Evolutionary conservation across 1,140 invertebrate species (phyloP).

Genomic region (Rhyacophila brunnea): DNA sequence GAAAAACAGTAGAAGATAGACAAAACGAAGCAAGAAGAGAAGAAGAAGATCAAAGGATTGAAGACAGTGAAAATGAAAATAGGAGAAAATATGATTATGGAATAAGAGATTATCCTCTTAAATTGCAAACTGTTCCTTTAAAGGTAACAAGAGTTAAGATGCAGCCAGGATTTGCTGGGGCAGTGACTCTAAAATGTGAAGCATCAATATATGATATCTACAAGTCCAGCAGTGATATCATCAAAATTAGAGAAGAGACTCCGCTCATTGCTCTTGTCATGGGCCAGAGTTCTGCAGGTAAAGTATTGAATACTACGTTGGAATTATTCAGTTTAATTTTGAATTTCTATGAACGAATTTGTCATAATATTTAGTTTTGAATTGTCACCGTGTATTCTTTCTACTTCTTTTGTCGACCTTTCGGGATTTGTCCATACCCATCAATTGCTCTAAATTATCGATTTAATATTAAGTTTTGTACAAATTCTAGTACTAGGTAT

Average conservation of each 20-base stretch:
- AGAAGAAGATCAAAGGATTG: neutral
- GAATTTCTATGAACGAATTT: no score
- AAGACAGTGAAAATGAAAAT: neutral
- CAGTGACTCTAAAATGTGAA: conserved; percentile 27
- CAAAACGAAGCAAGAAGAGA: conserved; percentile 13
- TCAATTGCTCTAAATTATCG: no score
- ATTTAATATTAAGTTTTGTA: no score
- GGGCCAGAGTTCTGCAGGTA: conserved; percentile 33
- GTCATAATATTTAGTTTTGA: no score
- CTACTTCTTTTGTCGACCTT: no score
- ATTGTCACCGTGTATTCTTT: no score
- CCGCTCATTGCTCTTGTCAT: conserved; percentile 32
- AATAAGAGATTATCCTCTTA: conserved; percentile 21
- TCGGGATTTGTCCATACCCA: no score
- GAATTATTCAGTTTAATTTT: no score
- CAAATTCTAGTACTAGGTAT: no score
- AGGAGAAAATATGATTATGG: neutral
- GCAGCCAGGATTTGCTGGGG: conserved; percentile 15
- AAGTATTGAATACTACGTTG: no score
- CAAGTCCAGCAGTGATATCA: conserved; percentile 24
- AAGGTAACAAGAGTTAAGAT: conserved; percentile 27
- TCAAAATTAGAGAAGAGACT: conserved; percentile 28
- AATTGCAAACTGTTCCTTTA: conserved; percentile 15
- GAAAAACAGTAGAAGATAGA: neutral
- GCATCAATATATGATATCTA: conserved; percentile 31